Base-by-base conservation (phyloP, 1,140 invertebrate species). In the Heterodera schachtii region DNA sequence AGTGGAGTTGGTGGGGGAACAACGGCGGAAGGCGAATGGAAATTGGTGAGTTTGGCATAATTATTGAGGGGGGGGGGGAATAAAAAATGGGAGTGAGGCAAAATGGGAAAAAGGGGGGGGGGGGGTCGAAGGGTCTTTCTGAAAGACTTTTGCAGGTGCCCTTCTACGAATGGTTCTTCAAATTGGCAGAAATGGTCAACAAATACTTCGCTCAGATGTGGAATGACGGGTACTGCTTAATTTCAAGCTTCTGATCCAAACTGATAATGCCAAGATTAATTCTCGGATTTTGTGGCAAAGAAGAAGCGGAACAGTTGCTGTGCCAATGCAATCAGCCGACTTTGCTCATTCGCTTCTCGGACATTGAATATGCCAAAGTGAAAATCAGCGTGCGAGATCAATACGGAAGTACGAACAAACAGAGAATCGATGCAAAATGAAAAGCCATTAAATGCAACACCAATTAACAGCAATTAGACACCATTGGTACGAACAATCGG, bases 121-220 rank as follows among this genome's bases (percentile, higher is more conserved):
- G 31, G 31, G 31, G 31, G 31, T 0, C 0, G 31, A 1, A 31
- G 31, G 31, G 31, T 31, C n/a, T n/a, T n/a, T n/a, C 31, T 31
- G 31, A 31, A 31, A 31, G 1, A 2, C 49, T 52, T 52, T 52
- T 6, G 49, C 47, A 74, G 73, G 73, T 83, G 43, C 82, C 86
- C 19, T 88, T 87, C 84, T 87, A 81, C 74, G 86, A 87, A 73
- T 87, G 86, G 88, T 90, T 88, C 83, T 90, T 90, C 76, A 89
- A 89, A 75, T 64, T 89, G 8, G 88, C 88, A 19, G 88, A 89
- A 82, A 82, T 89, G 47, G 84, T 90, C 8, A 89, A 89, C 80
- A 89, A 89, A 79, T 81, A 90, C 75, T 83, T 89, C 60, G 79
- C 87, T 49, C 81, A 83, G 66, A 90, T 89, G 88, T 89, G 88